phyloP scores from a whole-genome alignment of 2,113 vertebrate species.

The Burhinus oedicnemus region DNA sequence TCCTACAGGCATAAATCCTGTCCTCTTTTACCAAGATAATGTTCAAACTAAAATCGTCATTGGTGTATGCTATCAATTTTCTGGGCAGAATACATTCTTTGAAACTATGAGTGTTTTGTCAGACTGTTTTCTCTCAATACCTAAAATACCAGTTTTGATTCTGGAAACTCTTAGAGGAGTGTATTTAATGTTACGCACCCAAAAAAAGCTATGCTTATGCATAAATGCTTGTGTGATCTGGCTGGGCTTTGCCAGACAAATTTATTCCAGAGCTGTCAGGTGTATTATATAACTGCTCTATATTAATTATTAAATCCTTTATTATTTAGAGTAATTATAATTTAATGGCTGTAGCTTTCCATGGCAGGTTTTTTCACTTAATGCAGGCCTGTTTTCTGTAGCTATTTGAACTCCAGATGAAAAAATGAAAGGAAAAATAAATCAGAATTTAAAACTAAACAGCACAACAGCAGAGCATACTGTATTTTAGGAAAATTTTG shows the following conservation, averaged over 20 bases:
- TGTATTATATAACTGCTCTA: slow-evolving; percentile 39
- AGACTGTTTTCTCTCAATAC: background rate
- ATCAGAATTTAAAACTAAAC: background rate
- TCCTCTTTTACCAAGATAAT: background rate
- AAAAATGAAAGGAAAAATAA: background rate
- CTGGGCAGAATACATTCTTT: background rate
- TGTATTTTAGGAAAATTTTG: background rate
- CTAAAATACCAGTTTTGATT: background rate
- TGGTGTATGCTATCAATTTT: background rate
- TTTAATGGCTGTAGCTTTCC: slow-evolving; percentile 38
- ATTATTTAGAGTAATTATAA: slow-evolving; percentile 55
- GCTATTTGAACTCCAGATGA: background rate
- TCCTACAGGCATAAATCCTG: background rate
- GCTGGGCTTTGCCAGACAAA: background rate
- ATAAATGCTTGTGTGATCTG: background rate
- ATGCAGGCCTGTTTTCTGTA: background rate
- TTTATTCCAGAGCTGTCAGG: slow-evolving; percentile 18
- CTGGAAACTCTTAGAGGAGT: background rate
- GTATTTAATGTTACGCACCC: background rate
- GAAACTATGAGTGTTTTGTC: background rate
- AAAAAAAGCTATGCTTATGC: background rate
- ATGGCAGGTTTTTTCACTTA: background rate
- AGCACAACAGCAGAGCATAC: background rate
- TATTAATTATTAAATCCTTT: slow-evolving; percentile 49
- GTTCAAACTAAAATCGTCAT: background rate